A percentile compares a stretch with the other conserved stretches of the same genome.
Conservation (phyloP, 2,797 vertebrate genomes). For the Enteromius viviparus region DNA sequence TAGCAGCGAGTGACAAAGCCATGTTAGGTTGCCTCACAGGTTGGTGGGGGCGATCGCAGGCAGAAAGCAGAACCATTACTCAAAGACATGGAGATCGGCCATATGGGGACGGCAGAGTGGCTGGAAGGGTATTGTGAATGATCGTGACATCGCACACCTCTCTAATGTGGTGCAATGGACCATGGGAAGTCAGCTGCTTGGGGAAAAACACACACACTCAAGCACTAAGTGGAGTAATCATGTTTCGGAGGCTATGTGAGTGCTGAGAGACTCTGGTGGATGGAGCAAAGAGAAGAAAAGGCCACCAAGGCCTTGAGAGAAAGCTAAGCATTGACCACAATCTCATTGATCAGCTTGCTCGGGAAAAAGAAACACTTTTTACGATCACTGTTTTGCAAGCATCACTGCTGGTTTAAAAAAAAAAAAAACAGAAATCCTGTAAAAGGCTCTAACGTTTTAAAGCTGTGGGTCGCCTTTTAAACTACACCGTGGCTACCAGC, state of each 20-base stretch:
- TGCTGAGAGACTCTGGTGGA: slow-evolving; percentile 39
- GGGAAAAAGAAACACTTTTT: background rate
- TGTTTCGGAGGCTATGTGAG: slow-evolving; percentile 34
- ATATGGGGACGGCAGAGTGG: slow-evolving; percentile 41
- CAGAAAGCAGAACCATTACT: slow-evolving; percentile 17
- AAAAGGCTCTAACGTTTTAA: slow-evolving; percentile 15
- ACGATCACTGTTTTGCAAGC: background rate
- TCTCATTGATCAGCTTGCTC: slow-evolving; percentile 71
- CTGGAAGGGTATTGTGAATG: slow-evolving; percentile 43
- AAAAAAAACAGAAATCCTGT: background rate
- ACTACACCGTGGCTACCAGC: background rate
- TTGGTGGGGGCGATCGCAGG: slow-evolving; percentile 13
- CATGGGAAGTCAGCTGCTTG: slow-evolving; percentile 41
- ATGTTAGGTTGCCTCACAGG: background rate
- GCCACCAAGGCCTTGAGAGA: slow-evolving; percentile 70
- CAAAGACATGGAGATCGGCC: slow-evolving; percentile 42
- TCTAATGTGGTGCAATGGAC: slow-evolving; percentile 51
- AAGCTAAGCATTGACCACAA: slow-evolving; percentile 73
- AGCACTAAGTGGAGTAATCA: slow-evolving; percentile 44
- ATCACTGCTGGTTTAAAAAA: background rate
- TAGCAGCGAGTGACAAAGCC: background rate
- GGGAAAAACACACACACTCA: slow-evolving; percentile 38
- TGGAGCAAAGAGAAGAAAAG: slow-evolving; percentile 71
- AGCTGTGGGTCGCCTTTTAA: slow-evolving; percentile 6
- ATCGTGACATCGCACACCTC: slow-evolving; percentile 34